Evolutionary conservation across 2,888 invertebrate genomes (phyloP).

Genomic region (Deilephila porcellus): DNA sequence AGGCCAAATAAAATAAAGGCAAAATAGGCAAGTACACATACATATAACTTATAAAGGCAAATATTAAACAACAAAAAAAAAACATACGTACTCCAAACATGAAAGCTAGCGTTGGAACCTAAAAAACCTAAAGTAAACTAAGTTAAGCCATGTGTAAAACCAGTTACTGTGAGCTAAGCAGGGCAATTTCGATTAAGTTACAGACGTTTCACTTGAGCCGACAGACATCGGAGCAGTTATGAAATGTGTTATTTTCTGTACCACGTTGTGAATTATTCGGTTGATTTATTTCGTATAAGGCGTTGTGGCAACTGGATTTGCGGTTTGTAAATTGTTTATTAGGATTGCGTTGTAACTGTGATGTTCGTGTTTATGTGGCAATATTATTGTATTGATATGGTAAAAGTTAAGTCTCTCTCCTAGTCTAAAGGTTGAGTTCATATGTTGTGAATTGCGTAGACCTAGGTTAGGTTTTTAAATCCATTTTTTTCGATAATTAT

Average conservation of each 20-base stretch:
- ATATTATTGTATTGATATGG: no score
- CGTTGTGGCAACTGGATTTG: neutral
- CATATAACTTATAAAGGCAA: slow-evolving; percentile 34
- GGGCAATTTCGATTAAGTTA: slow-evolving; percentile 56
- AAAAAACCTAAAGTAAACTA: slow-evolving; percentile 53
- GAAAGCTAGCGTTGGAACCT: slow-evolving; percentile 34
- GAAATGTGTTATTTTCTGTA: slow-evolving; percentile 25
- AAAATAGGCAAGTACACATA: neutral
- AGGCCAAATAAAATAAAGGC: no score
- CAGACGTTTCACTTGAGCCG: slow-evolving; percentile 31
- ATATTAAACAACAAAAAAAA: slow-evolving; percentile 17
- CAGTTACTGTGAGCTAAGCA: slow-evolving; percentile 48
- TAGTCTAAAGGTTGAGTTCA: neutral
- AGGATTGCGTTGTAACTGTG: neutral
- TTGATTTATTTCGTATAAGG: neutral
- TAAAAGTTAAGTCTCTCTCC: no score
- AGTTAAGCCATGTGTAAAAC: slow-evolving; percentile 58
- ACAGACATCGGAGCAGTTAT: slow-evolving; percentile 31
- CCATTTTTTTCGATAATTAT: no score
- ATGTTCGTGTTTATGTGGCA: neutral
- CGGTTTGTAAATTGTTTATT: neutral
- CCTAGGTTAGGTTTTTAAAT: no score
- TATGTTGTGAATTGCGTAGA: no score
- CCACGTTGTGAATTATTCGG: neutral
- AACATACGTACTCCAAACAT: neutral